Base-by-base conservation (phyloP, 2,797 vertebrate species). In the Cryptoblepharus egeriae region DNA sequence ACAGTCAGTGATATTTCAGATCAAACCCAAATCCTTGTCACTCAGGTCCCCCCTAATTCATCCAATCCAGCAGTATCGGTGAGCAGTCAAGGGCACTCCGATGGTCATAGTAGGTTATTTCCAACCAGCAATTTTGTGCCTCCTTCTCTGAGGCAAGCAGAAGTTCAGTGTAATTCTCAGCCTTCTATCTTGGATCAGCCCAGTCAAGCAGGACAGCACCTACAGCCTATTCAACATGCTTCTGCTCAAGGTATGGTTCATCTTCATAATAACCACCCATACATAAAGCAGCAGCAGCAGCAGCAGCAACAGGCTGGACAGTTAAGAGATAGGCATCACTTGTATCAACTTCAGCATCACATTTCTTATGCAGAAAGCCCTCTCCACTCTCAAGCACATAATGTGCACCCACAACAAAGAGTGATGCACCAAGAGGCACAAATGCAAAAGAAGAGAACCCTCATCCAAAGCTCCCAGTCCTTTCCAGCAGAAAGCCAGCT, bases 291-390 rank as follows among this genome's bases (percentile, higher is more conserved):
- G 86, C 96, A 98, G 86, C 97, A 97, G 84, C 97, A 97, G 86
- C 96, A 98, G 86, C 97, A 90, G 39, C 95, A 96, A 77, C 96
- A 96, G 86, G 96, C 97, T 58, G 97, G 98, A 37, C 98, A 98
- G 77, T 92, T 98, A 84, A 94, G 96, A 86, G 96, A 97, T 55
- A 96, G 97, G 85, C 98, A 99, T 93, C 97, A 98, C 82, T 93
- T 99, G 73, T 99, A 99, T 90, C 98, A 99, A 89, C 94, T 98
- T 84, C 98, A 99, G 88, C 97, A 98, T 91, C 98, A 99, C 1
- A 90, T 97, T 79, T 91, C 96, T 28, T 98, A 98, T 0, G 91
- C 97, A 37, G 98, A 99, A 77, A 94, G 80, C 75, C 87, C 96
- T 0, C 92, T 96, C 88, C 95, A 97, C 26, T 87, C 95, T 73